Evolutionary conservation across 2,797 vertebrate genomes (phyloP).

Genomic region (Synanceia verrucosa): DNA sequence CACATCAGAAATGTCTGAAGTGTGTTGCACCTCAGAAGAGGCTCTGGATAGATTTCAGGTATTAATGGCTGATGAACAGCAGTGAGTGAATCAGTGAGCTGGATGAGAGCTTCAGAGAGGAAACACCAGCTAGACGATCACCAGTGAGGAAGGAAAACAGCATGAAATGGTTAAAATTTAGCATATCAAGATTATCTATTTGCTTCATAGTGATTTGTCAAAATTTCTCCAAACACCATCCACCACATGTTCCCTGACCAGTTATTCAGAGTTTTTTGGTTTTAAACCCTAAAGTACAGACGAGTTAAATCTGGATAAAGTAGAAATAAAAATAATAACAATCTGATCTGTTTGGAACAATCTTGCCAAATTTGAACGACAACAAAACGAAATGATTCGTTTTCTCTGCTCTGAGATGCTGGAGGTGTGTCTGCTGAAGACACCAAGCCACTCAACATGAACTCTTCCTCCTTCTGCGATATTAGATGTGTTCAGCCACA

Average conservation of each 20-base stretch:
- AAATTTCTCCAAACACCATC: background rate
- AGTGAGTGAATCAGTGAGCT: background rate
- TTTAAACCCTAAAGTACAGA: too few relatives aligned
- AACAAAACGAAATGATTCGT: too few relatives aligned
- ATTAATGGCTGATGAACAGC: conserved; percentile 20
- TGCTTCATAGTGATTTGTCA: background rate
- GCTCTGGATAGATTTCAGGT: background rate
- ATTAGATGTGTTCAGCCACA: too few relatives aligned
- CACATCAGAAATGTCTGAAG: background rate
- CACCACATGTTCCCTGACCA: background rate
- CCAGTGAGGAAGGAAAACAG: background rate
- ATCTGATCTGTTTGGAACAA: too few relatives aligned
- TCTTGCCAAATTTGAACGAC: too few relatives aligned
- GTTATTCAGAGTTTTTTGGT: too few relatives aligned
- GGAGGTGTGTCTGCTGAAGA: too few relatives aligned
- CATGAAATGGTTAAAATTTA: background rate
- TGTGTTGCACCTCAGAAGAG: background rate
- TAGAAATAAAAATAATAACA: too few relatives aligned
- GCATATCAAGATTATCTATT: background rate
- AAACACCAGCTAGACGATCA: background rate
- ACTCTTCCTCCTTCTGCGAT: too few relatives aligned
- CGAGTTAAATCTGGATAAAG: too few relatives aligned
- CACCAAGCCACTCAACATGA: too few relatives aligned
- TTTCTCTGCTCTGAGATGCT: too few relatives aligned
- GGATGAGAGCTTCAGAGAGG: background rate